phyloP scores from a whole-genome alignment of 1,140 invertebrate genomes.

The Bombus confusus region DNA sequence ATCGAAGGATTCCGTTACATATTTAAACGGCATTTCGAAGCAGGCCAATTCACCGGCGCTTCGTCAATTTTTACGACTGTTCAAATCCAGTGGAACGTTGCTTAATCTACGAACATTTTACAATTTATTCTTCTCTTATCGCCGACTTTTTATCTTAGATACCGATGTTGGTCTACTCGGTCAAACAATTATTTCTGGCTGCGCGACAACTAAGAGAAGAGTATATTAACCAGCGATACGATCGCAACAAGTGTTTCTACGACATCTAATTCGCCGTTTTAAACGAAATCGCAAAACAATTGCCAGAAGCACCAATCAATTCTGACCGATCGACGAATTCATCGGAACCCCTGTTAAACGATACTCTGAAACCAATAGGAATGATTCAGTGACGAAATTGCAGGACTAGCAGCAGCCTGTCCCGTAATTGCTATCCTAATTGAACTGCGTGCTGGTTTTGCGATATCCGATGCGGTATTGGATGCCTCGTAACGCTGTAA shows the following conservation, averaged over 20 bases:
- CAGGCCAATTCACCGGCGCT: neutral
- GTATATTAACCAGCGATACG: neutral
- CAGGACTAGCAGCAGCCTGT: slow-evolving; percentile 56
- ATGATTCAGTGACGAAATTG: slow-evolving; percentile 64
- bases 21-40: neutral
- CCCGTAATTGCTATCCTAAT: slow-evolving; percentile 71
- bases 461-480: slow-evolving; percentile 36
- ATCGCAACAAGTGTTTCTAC: neutral
- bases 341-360: neutral
- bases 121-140: neutral
- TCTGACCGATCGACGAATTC: neutral
- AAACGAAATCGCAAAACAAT: neutral
- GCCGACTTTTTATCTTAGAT: neutral
- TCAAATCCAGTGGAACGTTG: neutral
- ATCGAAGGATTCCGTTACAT: neutral
- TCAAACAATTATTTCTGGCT: neutral
- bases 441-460: slow-evolving; percentile 58
- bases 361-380: neutral
- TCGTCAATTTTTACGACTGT: neutral
- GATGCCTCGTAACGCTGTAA: slow-evolving; percentile 57
- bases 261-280: neutral
- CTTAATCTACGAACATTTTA: neutral
- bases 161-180: neutral
- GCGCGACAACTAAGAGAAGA: neutral
- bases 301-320: neutral